phyloP scores from a whole-genome alignment of 2,797 vertebrate species.

The Lepidocolaptes lacrymiger region DNA sequence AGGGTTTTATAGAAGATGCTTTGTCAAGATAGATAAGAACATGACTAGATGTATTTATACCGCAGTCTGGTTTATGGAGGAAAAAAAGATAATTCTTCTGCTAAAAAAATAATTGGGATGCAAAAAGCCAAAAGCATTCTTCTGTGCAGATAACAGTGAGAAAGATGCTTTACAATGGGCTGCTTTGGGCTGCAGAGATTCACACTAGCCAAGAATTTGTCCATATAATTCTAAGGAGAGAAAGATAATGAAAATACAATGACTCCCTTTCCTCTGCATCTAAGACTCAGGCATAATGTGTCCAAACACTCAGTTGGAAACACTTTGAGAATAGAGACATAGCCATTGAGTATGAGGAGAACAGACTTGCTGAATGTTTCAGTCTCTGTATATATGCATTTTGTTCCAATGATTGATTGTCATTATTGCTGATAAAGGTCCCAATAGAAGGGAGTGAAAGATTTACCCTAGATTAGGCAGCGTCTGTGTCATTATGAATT shows the following conservation, averaged over 20 bases:
- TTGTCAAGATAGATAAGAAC: neutral
- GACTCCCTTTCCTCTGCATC: neutral
- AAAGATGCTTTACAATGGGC: neutral
- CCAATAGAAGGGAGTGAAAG: conserved; percentile 14
- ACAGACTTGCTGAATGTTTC: neutral
- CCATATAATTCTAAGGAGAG: neutral
- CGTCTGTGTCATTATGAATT: conserved; percentile 31
- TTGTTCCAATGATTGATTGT: conserved; percentile 27
- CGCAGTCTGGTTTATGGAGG: neutral
- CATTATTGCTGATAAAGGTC: conserved; percentile 52
- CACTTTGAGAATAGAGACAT: neutral
- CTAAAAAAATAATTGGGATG: neutral
- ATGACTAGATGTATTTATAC: neutral
- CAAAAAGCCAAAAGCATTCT: neutral
- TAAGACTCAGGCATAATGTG: neutral
- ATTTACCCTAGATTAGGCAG: conserved; percentile 17
- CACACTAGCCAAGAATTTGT: neutral
- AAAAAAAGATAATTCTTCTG: neutral
- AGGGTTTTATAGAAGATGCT: neutral
- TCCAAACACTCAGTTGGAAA: neutral
- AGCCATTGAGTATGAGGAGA: conserved; percentile 1
- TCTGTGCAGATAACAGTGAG: neutral
- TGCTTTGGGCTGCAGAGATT: neutral
- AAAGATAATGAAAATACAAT: neutral
- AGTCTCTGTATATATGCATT: neutral